Evolutionary conservation across 2,888 invertebrate genomes (phyloP), one percentile per base, ranked within the genome.

Genomic region (Harpalus rufipes): DNA sequence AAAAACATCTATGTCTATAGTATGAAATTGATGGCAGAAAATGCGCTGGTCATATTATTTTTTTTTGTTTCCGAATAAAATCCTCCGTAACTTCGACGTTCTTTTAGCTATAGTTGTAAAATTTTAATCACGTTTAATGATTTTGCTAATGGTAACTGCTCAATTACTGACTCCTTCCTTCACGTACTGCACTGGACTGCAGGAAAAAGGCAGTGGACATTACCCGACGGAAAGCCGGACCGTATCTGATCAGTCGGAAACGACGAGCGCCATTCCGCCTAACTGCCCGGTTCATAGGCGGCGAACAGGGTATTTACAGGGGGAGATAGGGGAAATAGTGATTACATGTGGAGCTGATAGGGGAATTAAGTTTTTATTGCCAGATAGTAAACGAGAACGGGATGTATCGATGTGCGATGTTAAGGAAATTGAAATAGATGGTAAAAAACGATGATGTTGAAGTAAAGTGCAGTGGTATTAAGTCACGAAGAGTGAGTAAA

Each of bases 361-460:
- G 85, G 84, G 85, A 86, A 87, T 87, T 87, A 87, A 86, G 87
- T 86, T 86, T 87, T 87, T 87, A 84, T 86, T 81, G 78, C 58
- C 51, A 81, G 68, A 68, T 39, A 68, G 32, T 32, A 68, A 68
- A n/a, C 14, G 68, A 10, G 25, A 14, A 10, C 14, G 32, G 32
- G 32, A 32, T 68, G 68, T 68, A 68, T 68, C 39, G 68, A 68
- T 68, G 32, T 39, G 32, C 32, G 68, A 39, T 68, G 32, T 68
- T 39, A 68, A 32, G 68, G 68, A 68, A 68, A 68, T 68, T 68
- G 68, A 68, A 68, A 68, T 68, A n/a, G 68, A 68, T 68, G 68
- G 32, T 68, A 39, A 68, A 39, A 68, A 68, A 5, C 25, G 14
- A 32, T 68, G 68, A 68, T 68, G 32, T 68, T 68, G 39, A 39